phyloP scores from a whole-genome alignment of 35 echinoderm and acorn worm genomes.

The Apostichopus californicus region DNA sequence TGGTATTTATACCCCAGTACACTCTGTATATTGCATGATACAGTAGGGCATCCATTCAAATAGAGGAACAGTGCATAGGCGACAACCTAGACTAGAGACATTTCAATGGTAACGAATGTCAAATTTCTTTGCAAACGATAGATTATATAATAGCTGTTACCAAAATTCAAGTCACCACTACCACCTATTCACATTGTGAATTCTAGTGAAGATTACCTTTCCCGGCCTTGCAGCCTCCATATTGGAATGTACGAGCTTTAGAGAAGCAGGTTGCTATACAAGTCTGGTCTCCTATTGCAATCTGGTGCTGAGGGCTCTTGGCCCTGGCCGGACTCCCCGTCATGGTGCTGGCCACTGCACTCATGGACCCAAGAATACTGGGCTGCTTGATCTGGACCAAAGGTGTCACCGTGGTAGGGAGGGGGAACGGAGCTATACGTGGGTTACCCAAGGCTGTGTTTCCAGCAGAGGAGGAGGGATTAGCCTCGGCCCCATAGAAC shows the following conservation, averaged over 20 bases:
- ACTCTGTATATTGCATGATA: no score
- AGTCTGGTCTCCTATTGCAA: slow-evolving; percentile 34
- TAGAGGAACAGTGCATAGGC: no score
- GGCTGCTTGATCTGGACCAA: slow-evolving; percentile 86
- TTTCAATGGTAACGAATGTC: no score
- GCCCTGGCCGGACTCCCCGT: slow-evolving; percentile 27
- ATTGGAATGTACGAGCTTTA: slow-evolving; percentile 54
- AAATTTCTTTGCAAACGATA: no score
- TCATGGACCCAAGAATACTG: slow-evolving; percentile 58
- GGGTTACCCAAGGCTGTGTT: slow-evolving; percentile 86
- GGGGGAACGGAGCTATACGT: slow-evolving; percentile 80
- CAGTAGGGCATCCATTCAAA: no score
- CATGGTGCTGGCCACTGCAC: slow-evolving; percentile 61
- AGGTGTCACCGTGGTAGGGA: slow-evolving; percentile 68
- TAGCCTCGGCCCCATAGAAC: slow-evolving; percentile 82
- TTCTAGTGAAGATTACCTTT: slow-evolving; percentile 17
- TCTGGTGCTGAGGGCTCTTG: slow-evolving; percentile 2
- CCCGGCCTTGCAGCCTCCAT: slow-evolving; percentile 38
- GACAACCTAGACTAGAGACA: no score
- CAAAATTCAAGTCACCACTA: no score
- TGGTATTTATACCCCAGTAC: no score
- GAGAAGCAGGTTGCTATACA: slow-evolving; percentile 53
- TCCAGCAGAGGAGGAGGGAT: slow-evolving; percentile 56
- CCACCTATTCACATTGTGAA: neutral
- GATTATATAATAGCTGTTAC: no score